Evolutionary conservation across 2,888 invertebrate species (phyloP), one percentile per base, ranked within the genome.

Genomic region (Meteorus cinctellus): DNA sequence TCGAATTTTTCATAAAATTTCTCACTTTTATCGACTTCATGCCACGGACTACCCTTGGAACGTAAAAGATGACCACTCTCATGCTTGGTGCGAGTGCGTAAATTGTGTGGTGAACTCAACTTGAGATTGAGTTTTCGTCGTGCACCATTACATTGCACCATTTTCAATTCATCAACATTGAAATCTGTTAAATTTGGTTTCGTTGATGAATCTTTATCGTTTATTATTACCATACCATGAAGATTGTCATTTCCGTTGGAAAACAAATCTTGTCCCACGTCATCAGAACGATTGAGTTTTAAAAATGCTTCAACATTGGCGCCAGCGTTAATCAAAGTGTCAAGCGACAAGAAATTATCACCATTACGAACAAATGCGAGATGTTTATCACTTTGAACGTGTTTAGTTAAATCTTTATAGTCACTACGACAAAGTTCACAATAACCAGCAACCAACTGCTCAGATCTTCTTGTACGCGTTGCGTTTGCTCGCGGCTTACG

Each of bases 381-480:
- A 89, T 96, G 96, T 83, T 94, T 93, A 82, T 94, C 94, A 41
- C 94, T 94, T 80, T 94, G 93, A 27, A 95, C 90, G 86, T 96
- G 96, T 79, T 94, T 91, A 19, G 92, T 92, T 16, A 95, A 91
- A 85, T 93, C 94, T 77, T 91, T 92, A 89, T 95, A 96, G 84
- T 95, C 94, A 68, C 93, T 90, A 86, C 94, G 94, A 89, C 96
- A 96, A 89, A 96, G 94, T 90, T 96, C 95, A 90, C 95, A 96
- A 86, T 94, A 95, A 24, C 96, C 96, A 62, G 89, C 85, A 72
- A 86, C 87, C 79, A 88, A 79, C 80, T 89, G 88, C 86, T 89
- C 89, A 68, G 89, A 85, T 82, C 88, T 86, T 77, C 89, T 88
- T 82, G 86, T 83, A 81, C 88, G 87, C 81, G 86, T 85, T 81